Evolutionary conservation across 2,888 invertebrate genomes (phyloP).

Genomic region (Ectropis crepuscularia): DNA sequence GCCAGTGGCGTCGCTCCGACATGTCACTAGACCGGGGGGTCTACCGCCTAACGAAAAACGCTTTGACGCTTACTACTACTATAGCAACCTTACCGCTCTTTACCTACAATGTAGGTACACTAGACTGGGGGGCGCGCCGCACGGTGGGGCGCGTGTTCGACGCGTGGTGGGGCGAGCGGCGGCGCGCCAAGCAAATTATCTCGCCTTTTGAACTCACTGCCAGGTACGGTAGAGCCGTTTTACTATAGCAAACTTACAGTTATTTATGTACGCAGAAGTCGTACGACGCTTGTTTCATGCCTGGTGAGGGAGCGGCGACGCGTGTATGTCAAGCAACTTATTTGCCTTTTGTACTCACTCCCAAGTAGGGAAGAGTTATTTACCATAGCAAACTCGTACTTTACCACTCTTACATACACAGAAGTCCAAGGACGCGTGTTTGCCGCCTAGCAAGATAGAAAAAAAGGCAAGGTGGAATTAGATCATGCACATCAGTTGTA

Average conservation of each 20-base stretch:
- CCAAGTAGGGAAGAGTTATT: slow-evolving; percentile 54
- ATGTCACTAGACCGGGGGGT: slow-evolving; percentile 55
- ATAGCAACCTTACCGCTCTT: no score
- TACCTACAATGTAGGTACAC: no score
- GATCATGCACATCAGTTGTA: no score
- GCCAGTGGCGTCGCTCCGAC: slow-evolving; percentile 61
- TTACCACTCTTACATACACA: neutral
- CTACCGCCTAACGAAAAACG: no score
- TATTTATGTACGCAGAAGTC: neutral
- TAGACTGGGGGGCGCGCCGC: slow-evolving; percentile 58
- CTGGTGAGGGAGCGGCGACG: slow-evolving; percentile 77
- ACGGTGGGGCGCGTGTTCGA: slow-evolving; percentile 69
- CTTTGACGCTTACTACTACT: no score
- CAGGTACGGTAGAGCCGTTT: slow-evolving; percentile 53
- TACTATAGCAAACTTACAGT: neutral
- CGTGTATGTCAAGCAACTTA: slow-evolving; percentile 61
- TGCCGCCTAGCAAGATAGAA: no score
- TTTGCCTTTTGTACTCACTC: slow-evolving; percentile 61
- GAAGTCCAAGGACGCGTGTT: no score
- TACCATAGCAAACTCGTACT: no score
- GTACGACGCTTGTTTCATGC: slow-evolving; percentile 48
- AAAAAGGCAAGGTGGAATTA: no score
- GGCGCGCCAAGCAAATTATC: slow-evolving; percentile 61
- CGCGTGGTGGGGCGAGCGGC: slow-evolving; percentile 78
- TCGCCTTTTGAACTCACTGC: slow-evolving; percentile 62